A percentile compares a stretch with the other conserved stretches of the same genome.
Evolutionary conservation across 2,797 vertebrate species (phyloP).

Genomic region (Micrastur ruficollis): DNA sequence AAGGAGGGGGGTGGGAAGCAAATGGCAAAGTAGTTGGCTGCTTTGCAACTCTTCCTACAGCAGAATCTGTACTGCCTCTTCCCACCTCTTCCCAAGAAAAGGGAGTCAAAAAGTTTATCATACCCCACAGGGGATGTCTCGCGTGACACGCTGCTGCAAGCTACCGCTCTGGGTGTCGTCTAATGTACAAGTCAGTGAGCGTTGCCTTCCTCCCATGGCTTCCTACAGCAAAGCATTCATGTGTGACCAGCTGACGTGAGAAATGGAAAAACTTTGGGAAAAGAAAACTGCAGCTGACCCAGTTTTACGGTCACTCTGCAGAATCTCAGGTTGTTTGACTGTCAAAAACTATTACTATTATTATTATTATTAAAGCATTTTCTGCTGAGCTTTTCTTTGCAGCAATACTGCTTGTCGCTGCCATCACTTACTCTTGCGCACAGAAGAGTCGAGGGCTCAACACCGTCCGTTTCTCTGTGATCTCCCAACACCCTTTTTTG

Average conservation of each 20-base stretch:
- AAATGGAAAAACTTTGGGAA: background rate
- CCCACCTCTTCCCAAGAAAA: background rate
- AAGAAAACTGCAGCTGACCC: background rate
- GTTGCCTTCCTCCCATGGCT: background rate
- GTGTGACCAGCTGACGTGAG: background rate
- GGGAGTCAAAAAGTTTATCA: background rate
- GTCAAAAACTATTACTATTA: background rate
- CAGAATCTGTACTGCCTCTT: background rate
- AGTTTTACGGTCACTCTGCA: background rate
- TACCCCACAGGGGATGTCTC: background rate
- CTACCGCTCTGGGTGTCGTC: background rate
- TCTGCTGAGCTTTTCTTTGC: background rate
- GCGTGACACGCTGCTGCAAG: accelerated
- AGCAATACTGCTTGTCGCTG: background rate
- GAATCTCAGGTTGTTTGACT: background rate
- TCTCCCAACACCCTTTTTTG: background rate
- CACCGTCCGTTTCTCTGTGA: background rate
- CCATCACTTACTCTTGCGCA: accelerated
- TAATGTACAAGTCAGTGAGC: background rate
- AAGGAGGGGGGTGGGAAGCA: background rate
- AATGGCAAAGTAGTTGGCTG: background rate
- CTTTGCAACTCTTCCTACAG: slow-evolving; percentile 6
- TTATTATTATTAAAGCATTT: background rate
- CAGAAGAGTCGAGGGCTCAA: background rate
- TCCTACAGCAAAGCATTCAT: background rate